Percentiles rank a stretch among this genome's conserved stretches.
Evolutionary conservation across 2,888 invertebrate species (phyloP).

Genomic region (Escarpia spicata): DNA sequence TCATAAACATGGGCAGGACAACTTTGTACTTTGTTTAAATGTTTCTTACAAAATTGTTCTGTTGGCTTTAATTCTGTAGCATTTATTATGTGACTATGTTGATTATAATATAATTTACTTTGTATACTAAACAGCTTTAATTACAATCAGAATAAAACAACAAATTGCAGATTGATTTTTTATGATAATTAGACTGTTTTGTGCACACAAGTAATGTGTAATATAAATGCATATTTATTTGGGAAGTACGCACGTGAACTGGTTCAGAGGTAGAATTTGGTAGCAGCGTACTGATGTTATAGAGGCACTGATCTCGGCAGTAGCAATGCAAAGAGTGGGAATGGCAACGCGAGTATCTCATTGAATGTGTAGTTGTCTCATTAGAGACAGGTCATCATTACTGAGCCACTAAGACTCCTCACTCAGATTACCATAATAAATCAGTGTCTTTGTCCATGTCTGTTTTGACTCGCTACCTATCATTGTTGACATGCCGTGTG

Average conservation of each 20-base stretch:
- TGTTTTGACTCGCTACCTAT: neutral
- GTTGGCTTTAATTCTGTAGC: neutral
- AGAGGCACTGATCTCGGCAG: constrained; percentile 3
- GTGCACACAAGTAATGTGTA: neutral
- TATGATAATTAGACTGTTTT: neutral
- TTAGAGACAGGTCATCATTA: neutral
- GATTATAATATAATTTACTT: neutral
- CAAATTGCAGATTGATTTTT: neutral
- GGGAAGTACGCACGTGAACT: neutral
- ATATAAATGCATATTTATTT: constrained; percentile 3
- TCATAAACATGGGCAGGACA: neutral
- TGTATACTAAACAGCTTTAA: neutral
- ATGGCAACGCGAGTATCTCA: neutral
- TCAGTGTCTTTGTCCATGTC: neutral
- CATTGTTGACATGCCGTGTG: neutral
- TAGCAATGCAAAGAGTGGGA: neutral
- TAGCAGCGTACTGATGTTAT: neutral
- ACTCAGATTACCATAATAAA: neutral
- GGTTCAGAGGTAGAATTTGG: neutral
- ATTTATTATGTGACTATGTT: neutral
- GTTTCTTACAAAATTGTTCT: neutral
- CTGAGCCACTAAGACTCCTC: neutral
- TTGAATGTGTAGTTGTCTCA: neutral
- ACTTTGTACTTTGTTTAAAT: neutral
- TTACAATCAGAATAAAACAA: neutral